Conservation (phyloP, 2,113 vertebrate genomes). For the Macroglossus sobrinus region DNA sequence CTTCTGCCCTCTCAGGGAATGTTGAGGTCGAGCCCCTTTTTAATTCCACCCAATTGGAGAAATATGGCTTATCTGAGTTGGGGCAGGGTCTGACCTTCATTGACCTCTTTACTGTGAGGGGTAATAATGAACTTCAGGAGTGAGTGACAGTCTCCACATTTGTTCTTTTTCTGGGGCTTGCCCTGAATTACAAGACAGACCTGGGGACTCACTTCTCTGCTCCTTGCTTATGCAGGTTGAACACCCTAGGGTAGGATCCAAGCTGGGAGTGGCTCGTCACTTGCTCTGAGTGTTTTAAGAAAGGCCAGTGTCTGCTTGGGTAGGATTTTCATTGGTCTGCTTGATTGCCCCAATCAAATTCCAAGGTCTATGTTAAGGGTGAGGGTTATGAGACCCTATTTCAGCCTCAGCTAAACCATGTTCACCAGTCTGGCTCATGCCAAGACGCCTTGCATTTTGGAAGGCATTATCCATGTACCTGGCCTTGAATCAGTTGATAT, state of each 20-base stretch:
- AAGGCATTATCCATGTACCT: not conserved
- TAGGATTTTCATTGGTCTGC: not conserved
- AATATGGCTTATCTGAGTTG: not conserved
- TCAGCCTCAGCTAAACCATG: not conserved
- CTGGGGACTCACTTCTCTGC: not conserved
- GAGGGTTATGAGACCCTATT: not conserved
- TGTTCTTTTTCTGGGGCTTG: not conserved
- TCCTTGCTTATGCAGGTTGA: not conserved
- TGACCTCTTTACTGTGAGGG: not conserved
- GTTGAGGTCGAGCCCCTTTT: not conserved
- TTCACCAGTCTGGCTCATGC: not conserved
- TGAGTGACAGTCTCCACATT: not conserved
- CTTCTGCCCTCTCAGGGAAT: not conserved
- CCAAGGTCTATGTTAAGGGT: not conserved
- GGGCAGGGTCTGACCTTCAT: not conserved
- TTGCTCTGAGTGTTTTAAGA: not conserved
- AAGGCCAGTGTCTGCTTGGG: not conserved
- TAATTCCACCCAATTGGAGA: not conserved
- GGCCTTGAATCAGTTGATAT: not conserved
- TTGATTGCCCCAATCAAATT: not conserved
- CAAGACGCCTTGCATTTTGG: not conserved
- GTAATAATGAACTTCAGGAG: not conserved
- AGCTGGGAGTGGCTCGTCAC: not conserved
- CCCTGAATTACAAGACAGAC: not conserved
- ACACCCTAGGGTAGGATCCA: not conserved